Evolutionary conservation across 2,797 vertebrate species (phyloP), one percentile per base, ranked within the genome.

Genomic region (Aldrovandia affinis): DNA sequence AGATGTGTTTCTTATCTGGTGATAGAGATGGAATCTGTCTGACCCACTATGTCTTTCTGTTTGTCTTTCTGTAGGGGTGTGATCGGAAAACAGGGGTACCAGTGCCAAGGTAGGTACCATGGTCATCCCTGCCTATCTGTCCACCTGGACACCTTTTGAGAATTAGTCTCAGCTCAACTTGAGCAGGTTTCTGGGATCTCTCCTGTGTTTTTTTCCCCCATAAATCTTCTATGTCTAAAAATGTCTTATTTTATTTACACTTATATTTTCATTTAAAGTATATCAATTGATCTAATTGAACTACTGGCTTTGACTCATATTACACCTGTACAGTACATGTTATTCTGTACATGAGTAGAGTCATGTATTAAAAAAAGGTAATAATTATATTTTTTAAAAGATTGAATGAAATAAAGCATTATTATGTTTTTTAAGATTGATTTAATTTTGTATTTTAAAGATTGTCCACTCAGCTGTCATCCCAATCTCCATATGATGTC

Each of bases 31-130:
- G n/a, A 75, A 9, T 25, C 42, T 59, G 18, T 42, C 25, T 59
- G n/a, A 42, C 28, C 28, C 55, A 44, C 12, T 77, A 59, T 78
- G 39, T 39, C 55, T 2, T 3, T 83, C 42, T 86, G 42, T 86
- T 36, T 83, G 65, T 82, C 39, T 54, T 55, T 80, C 30, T 92
- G 85, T 92, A 98, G 97, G 97, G 97, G 97, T 81, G 97, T 98
- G 90, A 96, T 98, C 93, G 97, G 97, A 91, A 98, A 98, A 91
- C 97, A 98, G 91, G 97, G 97, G 88, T 98, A 98, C 92, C 97
- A 98, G 65, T 98, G 97, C 95, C 97, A 98, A 97, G 97, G 97
- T 98, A 95, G 94, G 94, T 83, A 78, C 25, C 10, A 7, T 57
- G 6, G 12, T 57, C 55, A 81, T 68, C 0, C 42, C 7, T 52